Evolutionary conservation across 1,140 invertebrate genomes (phyloP).

Genomic region (Colletes gigas): DNA sequence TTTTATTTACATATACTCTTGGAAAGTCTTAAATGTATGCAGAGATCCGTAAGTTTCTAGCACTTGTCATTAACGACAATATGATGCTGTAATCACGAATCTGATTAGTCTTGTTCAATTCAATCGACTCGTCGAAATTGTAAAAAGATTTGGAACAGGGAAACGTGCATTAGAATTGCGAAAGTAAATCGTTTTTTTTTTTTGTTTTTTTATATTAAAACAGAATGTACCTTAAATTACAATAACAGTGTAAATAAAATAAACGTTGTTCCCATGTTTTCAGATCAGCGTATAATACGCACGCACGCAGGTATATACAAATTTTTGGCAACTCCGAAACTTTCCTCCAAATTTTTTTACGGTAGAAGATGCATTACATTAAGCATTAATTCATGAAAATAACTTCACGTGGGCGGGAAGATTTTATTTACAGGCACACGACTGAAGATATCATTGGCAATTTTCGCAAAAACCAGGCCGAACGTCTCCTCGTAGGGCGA

Average conservation of each 20-base stretch:
- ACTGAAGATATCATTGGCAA: constrained; percentile 84
- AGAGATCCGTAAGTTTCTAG: no score
- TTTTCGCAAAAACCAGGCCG: constrained; percentile 83
- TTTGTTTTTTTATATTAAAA: not conserved
- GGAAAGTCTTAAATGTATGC: no score
- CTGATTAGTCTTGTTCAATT: no score
- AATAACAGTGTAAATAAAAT: not conserved
- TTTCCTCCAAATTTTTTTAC: not conserved
- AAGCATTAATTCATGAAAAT: no score
- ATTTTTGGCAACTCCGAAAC: constrained; percentile 19
- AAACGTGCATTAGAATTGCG: no score
- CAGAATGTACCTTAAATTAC: not conserved
- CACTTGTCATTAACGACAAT: no score
- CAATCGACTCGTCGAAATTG: no score
- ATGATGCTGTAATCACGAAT: no score
- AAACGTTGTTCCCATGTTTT: not conserved
- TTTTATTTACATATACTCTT: no score
- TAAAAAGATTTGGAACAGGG: no score
- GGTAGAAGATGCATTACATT: not conserved
- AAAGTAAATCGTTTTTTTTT: not conserved
- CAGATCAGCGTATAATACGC: not conserved
- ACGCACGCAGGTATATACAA: constrained; percentile 24
- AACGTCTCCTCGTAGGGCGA: constrained; percentile 84
- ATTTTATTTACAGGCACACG: constrained; percentile 84
- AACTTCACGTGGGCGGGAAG: constrained; percentile 73